phyloP scores from a whole-genome alignment of 2,888 invertebrate genomes.

The Tetrapedia diversipes region DNA sequence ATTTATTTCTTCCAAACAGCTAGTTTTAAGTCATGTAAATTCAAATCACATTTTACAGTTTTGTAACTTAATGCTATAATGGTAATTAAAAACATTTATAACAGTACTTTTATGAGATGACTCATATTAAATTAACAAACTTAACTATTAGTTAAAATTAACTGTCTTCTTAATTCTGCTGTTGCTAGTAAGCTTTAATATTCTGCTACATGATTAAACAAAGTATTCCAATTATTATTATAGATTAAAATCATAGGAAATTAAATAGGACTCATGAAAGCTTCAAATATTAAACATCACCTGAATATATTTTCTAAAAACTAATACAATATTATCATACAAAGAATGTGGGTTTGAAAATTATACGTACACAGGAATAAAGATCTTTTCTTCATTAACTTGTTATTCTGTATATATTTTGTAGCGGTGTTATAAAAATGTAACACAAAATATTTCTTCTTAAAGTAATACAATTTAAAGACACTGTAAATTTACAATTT shows the following conservation, averaged over 20 bases:
- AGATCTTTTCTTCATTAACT: constrained; percentile 68
- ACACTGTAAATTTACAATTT: constrained; percentile 80
- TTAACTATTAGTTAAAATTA: too few species aligned
- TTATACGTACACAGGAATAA: constrained; percentile 79
- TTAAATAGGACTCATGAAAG: constrained; percentile 57
- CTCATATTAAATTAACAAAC: too few species aligned
- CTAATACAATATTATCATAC: constrained; percentile 81
- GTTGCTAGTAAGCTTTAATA: too few species aligned
- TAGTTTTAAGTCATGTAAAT: too few species aligned
- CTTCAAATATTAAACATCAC: constrained; percentile 78
- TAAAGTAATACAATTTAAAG: constrained; percentile 81
- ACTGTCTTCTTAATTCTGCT: too few species aligned
- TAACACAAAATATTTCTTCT: constrained; percentile 82
- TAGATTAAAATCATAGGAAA: constrained; percentile 43
- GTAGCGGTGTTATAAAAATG: constrained; percentile 81
- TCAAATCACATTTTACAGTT: too few species aligned
- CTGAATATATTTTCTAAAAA: constrained; percentile 81
- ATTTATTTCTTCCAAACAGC: too few species aligned
- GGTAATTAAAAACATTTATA: too few species aligned
- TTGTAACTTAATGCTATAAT: too few species aligned
- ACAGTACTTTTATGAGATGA: too few species aligned
- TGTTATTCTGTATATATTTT: constrained; percentile 80
- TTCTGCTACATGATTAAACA: neutral
- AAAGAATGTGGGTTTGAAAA: constrained; percentile 81
- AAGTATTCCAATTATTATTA: neutral